Evolutionary conservation across 2,888 invertebrate species (phyloP).

Genomic region (Synanthedon vespiformis): DNA sequence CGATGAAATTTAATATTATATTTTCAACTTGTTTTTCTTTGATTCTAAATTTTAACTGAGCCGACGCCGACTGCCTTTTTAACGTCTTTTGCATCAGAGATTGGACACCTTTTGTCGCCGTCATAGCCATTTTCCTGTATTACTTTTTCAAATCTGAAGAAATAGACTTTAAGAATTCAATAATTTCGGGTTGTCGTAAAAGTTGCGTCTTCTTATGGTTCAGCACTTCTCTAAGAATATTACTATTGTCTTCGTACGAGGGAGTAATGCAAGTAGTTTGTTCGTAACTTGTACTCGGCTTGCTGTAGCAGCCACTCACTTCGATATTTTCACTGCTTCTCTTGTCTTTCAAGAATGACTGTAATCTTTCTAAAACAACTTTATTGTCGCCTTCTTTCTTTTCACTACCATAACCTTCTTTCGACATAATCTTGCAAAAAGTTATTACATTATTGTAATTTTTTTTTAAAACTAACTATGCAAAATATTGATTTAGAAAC

Average conservation of each 20-base stretch:
- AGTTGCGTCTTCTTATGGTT: conserved; percentile 61
- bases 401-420: conserved; percentile 63
- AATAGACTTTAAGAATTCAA: conserved; percentile 49
- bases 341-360: conserved; percentile 61
- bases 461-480: too few relatives aligned
- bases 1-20: conserved; percentile 45
- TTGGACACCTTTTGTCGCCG: conserved; percentile 48
- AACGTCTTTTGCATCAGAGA: conserved; percentile 56
- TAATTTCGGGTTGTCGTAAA: conserved; percentile 57
- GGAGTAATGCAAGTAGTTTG: conserved; percentile 25
- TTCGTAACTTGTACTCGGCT: conserved; percentile 55
- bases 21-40: conserved; percentile 54
- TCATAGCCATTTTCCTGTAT: conserved; percentile 37
- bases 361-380: conserved; percentile 60
- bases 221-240: conserved; percentile 52
- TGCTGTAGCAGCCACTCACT: conserved; percentile 31
- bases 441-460: conserved; percentile 17
- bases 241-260: conserved; percentile 44
- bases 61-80: conserved; percentile 44
- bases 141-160: conserved; percentile 53
- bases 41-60: conserved; percentile 50
- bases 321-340: conserved; percentile 40
- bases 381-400: conserved; percentile 63
- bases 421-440: conserved; percentile 34
- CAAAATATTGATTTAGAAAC: too few relatives aligned